Evolutionary conservation across 1,140 invertebrate genomes (phyloP).

Genomic region (Pogonomyrmex barbatus): DNA sequence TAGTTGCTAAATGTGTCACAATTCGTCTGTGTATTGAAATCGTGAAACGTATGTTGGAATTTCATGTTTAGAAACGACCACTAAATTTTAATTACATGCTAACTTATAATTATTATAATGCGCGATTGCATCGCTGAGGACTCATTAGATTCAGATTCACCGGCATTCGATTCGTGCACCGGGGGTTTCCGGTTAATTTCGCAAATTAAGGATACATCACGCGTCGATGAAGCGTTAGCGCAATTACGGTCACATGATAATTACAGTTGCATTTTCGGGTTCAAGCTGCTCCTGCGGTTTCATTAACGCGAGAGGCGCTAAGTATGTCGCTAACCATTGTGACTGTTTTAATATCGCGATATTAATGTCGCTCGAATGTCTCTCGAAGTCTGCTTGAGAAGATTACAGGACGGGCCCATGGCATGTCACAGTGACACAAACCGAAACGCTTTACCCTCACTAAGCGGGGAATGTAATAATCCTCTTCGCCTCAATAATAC

Average conservation of each 20-base stretch:
- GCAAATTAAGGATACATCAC: slow-evolving; percentile 56
- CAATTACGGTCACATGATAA: slow-evolving; percentile 53
- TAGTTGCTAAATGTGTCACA: neutral
- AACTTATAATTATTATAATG: slow-evolving; percentile 48
- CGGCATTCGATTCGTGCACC: slow-evolving; percentile 26
- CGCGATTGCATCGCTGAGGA: slow-evolving; percentile 29
- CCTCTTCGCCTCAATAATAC: slow-evolving; percentile 11
- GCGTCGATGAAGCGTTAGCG: slow-evolving; percentile 52
- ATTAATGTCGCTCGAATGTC: neutral
- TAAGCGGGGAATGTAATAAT: slow-evolving; percentile 35
- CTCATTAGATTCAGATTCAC: slow-evolving; percentile 26
- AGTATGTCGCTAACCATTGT: slow-evolving; percentile 23
- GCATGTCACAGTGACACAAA: slow-evolving; percentile 36
- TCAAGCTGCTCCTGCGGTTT: slow-evolving; percentile 16
- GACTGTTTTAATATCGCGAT: slow-evolving; percentile 44
- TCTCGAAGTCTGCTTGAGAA: slow-evolving; percentile 6
- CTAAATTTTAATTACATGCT: slow-evolving; percentile 39
- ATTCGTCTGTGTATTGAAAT: neutral
- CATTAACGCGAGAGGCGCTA: slow-evolving; percentile 52
- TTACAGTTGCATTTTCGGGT: slow-evolving; percentile 45
- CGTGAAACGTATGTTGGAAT: neutral
- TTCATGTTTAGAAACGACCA: neutral
- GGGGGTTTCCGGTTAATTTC: slow-evolving; percentile 48
- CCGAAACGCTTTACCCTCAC: neutral
- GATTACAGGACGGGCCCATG: neutral